These are phyloP conservation scores for Diabrotica balteata DNA, from an alignment of 2,888 invertebrate genomes.

Conservation along the genomic window DNA sequence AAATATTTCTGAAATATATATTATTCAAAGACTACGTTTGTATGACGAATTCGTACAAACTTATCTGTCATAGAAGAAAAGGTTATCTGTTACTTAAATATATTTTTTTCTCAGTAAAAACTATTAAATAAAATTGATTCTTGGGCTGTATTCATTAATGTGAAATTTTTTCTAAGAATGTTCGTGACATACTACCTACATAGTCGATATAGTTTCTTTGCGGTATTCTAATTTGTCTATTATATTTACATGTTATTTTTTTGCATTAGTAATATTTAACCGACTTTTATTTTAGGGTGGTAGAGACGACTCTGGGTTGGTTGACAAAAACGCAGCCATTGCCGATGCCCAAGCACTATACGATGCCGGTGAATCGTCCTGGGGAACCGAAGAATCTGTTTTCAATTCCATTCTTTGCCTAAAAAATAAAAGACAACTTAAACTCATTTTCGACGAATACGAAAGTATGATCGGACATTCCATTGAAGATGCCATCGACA, in stretches of 20 bases:
- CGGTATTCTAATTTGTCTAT: neutral
- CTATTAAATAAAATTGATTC: no score
- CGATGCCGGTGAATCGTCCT: constrained; percentile 72
- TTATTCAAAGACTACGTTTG: no score
- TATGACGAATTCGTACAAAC: no score
- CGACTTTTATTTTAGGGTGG: constrained; percentile 65
- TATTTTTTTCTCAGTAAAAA: no score
- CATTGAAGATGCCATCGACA: constrained; percentile 78
- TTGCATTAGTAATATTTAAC: no score
- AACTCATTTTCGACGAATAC: constrained; percentile 69
- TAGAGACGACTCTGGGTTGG: constrained; percentile 79
- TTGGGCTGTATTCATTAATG: no score
- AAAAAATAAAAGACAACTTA: constrained; percentile 72
- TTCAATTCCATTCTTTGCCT: constrained; percentile 85
- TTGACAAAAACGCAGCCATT: constrained; percentile 75
- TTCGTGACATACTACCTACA: no score
- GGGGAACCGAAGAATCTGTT: constrained; percentile 82
- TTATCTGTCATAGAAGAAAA: no score
- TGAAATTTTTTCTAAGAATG: no score
- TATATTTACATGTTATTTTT: neutral
- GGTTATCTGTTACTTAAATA: no score
- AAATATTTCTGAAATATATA: no score
- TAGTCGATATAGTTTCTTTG: no score
- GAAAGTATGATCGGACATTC: constrained; percentile 77
- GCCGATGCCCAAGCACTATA: constrained; percentile 82